phyloP scores from a whole-genome alignment of 2,888 invertebrate genomes.

The Drosophila imparisetae region DNA sequence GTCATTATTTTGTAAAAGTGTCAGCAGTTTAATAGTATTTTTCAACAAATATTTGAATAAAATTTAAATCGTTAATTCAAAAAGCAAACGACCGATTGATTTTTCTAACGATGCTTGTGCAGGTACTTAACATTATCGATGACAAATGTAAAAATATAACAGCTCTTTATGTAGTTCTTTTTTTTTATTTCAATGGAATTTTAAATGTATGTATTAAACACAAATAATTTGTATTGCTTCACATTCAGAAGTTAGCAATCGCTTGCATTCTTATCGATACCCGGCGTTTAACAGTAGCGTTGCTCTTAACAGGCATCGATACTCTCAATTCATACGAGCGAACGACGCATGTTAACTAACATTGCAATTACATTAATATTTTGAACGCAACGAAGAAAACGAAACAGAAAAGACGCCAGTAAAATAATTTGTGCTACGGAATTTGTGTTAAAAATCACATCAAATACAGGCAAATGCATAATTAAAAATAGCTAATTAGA shows the following conservation, averaged over 20 bases:
- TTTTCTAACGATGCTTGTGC: slow-evolving; percentile 15
- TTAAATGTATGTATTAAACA: not conserved
- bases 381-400: slow-evolving; percentile 42
- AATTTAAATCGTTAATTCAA: slow-evolving; percentile 17
- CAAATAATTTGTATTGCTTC: not conserved
- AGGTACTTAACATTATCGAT: not conserved
- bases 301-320: slow-evolving; percentile 28
- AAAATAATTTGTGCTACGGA: not conserved
- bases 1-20: slow-evolving; percentile 42
- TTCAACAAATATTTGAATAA: slow-evolving; percentile 47
- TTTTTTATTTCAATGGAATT: not conserved
- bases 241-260: not conserved
- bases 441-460: slow-evolving; percentile 13
- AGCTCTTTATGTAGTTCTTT: not conserved
- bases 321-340: not conserved
- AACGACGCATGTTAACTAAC: slow-evolving; percentile 40
- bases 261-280: not conserved
- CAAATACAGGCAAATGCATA: slow-evolving; percentile 22
- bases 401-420: not conserved
- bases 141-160: not conserved
- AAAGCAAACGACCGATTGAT: slow-evolving; percentile 3
- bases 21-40: slow-evolving; percentile 54
- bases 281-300: not conserved
- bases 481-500: not conserved
- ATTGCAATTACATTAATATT: slow-evolving; percentile 24